phyloP scores from a whole-genome alignment of 2,888 invertebrate species.

The Eristalinus aeneus region DNA sequence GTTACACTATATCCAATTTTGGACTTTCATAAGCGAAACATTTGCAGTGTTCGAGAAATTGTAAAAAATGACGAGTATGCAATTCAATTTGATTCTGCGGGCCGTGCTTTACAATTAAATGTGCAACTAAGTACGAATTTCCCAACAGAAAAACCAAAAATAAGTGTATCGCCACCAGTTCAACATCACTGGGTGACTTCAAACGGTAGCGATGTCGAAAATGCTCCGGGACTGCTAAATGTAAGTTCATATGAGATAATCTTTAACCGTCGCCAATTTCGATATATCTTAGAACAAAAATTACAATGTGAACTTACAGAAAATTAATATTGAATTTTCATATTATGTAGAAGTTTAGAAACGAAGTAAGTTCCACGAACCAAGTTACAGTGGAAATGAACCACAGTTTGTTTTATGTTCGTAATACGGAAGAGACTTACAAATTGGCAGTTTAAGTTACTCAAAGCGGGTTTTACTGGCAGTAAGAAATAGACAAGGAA shows the following conservation, averaged over 20 bases:
- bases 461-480: not conserved
- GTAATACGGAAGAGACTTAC: not conserved
- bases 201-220: slow-evolving; percentile 85
- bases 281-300: not conserved
- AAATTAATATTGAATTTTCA: not conserved
- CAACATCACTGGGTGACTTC: slow-evolving; percentile 87
- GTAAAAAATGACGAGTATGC: slow-evolving; percentile 87
- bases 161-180: slow-evolving; percentile 85
- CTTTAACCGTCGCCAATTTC: slow-evolving; percentile 12
- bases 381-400: not conserved
- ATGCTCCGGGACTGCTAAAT: slow-evolving; percentile 89
- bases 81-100: slow-evolving; percentile 86
- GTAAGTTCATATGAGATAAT: slow-evolving; percentile 78
- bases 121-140: slow-evolving; percentile 87
- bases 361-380: not conserved
- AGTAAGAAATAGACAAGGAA: not conserved
- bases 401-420: not conserved
- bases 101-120: slow-evolving; percentile 85
- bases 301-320: not conserved
- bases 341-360: not conserved
- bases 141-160: slow-evolving; percentile 88
- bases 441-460: too few species aligned
- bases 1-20: not conserved
- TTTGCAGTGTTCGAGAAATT: slow-evolving; percentile 86
- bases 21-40: not conserved